Base-by-base conservation (phyloP, 1,140 invertebrate genomes). In the Drosophila orosa region DNA sequence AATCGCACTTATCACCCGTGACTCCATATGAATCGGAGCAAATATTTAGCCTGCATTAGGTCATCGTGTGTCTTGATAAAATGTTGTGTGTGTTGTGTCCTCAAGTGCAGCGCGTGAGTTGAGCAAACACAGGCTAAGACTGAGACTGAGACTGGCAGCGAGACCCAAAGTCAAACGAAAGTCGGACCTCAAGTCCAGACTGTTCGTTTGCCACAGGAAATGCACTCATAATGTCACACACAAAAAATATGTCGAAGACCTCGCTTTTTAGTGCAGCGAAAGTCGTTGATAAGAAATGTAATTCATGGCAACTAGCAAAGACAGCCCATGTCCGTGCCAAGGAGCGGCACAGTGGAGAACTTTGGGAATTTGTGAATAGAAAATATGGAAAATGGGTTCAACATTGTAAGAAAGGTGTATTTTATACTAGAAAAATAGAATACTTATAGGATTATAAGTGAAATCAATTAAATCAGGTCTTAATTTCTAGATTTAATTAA, bases 11-110 rank as follows among this genome's bases (percentile, higher is more conserved):
- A 83, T 82, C 80, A 69, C 50, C 42, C 25, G 17, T 25, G 45
- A 15, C 52, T 27, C 47, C 55, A 57, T 52, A 57, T 52, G 61
- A 80, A 78, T 65, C 65, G 71, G 60, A 45, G 59, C 60, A 87
- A 86, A 87, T 86, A 86, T 86, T 71, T 87, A 35, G 63, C 63
- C 39, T 25, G 40, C 82, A 87, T 87, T 87, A 77, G 83, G 83
- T 86, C 83, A 86, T 50, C 82, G 63, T 19, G 63, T 19, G 45
- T 9, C 17, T 50, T 65, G 83, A 86, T 87, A 85, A 69, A 85
- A 55, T 0, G n/a, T n/a, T 40, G 60, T 27, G 33, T 17, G 15
- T 40, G 35, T 25, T 65, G 29, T 42, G 73, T 52, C 54, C 71
- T 54, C 74, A 75, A 76, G 72, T 68, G 72, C 56, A 58, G 44